Evolutionary conservation across 2,888 invertebrate genomes (phyloP).

Genomic region (Trachelus tabidus): DNA sequence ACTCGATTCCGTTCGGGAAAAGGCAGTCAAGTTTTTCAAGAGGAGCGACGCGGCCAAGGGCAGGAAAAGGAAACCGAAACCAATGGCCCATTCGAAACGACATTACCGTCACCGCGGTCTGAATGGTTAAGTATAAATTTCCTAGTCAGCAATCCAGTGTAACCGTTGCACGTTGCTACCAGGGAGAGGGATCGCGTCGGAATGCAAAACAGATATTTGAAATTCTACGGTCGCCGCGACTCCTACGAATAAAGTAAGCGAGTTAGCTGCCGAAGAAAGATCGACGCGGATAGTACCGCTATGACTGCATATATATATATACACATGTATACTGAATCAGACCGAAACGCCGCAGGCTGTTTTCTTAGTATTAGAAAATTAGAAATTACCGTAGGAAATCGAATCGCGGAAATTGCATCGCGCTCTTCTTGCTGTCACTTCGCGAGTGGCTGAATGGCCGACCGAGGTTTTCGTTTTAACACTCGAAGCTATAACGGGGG

Average conservation of each 20-base stretch:
- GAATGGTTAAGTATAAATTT: conserved; percentile 52
- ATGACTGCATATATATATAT: not conserved
- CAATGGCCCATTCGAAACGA: conserved; percentile 43
- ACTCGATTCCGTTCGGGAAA: not conserved
- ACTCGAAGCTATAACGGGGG: not conserved
- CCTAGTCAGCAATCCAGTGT: conserved; percentile 45
- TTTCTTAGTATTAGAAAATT: not conserved
- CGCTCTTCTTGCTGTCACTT: not conserved
- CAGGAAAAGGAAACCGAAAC: conserved; percentile 2
- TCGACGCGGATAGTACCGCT: not conserved
- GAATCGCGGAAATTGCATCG: not conserved
- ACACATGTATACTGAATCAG: not conserved
- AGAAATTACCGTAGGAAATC: not conserved
- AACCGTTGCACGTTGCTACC: conserved; percentile 35
- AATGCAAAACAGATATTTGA: conserved; percentile 57
- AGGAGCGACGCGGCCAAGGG: not conserved
- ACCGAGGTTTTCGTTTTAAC: not conserved
- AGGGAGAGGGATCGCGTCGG: conserved; percentile 36
- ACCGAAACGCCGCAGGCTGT: not conserved
- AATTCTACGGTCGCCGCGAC: conserved; percentile 46
- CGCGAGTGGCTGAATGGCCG: not conserved
- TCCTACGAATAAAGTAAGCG: conserved; percentile 10
- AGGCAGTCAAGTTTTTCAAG: not conserved
- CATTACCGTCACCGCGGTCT: conserved; percentile 39
- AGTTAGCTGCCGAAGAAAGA: not conserved